Base-by-base conservation (phyloP, 2,888 invertebrate genomes). In the Megalurothrips usitatus region DNA sequence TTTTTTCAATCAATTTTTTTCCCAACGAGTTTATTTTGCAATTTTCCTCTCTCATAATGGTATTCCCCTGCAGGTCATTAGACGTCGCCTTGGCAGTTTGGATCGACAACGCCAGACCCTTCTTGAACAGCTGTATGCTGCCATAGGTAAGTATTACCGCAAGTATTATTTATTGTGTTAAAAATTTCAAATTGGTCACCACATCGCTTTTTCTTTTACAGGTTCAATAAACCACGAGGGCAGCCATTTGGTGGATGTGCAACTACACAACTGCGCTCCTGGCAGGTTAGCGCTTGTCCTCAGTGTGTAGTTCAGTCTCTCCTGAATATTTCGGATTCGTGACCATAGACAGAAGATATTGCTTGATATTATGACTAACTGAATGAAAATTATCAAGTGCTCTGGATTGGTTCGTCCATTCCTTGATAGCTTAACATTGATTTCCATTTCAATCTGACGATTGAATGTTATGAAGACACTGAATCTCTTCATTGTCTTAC, bases 281-380 rank as follows among this genome's bases (percentile, higher is more conserved):
- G 68, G 23, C 68, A 68, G 68, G 68, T 68, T 68, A 68, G 68
- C 68, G 68, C 68, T 68, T 68, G 68, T 68, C 68, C 23, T 23
- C 68, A 68, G 23, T 68, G 68, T 68, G 68, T 68, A 68, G 68
- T 68, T 68, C 68, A 68, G 68, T 68, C n/a, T n/a, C 58, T 58
- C 58, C 58, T 14, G 6, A 58, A 58, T 19, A n/a, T 58, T 68
- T 68, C 11, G 68, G n/a, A 23, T 23, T 68, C 23, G 23, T 68
- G 68, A 68, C 23, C 68, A n/a, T 68, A 68, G 68, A 23, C 68
- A 68, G 68, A 68, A 68, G 68, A 68, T 23, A n/a, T 68, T 68
- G 68, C 68, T 68, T 68, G 68, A 68, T 11, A 23, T 68, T 23
- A 68, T 68, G 68, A 68, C 68, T 68, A 68, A 68, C 68, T 68